Evolutionary conservation across 1,140 invertebrate species (phyloP).

Genomic region (Saccostrea echinata): DNA sequence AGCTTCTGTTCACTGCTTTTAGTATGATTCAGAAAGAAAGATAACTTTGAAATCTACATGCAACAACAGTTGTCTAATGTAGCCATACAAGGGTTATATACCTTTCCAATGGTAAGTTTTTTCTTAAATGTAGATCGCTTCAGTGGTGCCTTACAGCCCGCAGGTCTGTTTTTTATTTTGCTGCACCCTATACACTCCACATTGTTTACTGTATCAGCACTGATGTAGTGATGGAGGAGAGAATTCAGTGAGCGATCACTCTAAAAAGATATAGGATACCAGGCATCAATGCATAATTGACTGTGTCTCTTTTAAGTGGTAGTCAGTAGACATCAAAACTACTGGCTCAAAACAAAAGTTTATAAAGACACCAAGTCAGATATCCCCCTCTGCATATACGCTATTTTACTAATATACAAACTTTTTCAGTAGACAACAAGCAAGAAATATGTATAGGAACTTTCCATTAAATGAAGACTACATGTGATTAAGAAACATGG

Average conservation of each 20-base stretch:
- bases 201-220: slow-evolving; percentile 89
- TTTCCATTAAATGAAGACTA: neutral
- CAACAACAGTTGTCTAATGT: too few species aligned
- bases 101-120: slow-evolving; percentile 92
- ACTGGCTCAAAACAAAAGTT: neutral
- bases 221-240: slow-evolving; percentile 90
- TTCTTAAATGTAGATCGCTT: slow-evolving; percentile 80
- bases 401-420: too few species aligned
- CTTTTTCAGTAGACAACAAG: too few species aligned
- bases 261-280: slow-evolving; percentile 78
- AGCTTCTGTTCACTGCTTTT: too few species aligned
- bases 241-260: slow-evolving; percentile 83
- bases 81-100: slow-evolving; percentile 72
- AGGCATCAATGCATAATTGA: neutral
- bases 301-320: too few species aligned
- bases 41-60: too few species aligned
- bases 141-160: slow-evolving; percentile 35
- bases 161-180: slow-evolving; percentile 56
- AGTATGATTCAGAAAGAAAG: too few species aligned
- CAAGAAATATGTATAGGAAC: too few species aligned
- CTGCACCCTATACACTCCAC: slow-evolving; percentile 91
- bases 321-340: too few species aligned
- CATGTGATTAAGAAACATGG: neutral
- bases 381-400: too few species aligned
- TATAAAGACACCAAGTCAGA: too few species aligned